phyloP scores from a whole-genome alignment of 2,888 invertebrate genomes.

The Cybosia mesomella region DNA sequence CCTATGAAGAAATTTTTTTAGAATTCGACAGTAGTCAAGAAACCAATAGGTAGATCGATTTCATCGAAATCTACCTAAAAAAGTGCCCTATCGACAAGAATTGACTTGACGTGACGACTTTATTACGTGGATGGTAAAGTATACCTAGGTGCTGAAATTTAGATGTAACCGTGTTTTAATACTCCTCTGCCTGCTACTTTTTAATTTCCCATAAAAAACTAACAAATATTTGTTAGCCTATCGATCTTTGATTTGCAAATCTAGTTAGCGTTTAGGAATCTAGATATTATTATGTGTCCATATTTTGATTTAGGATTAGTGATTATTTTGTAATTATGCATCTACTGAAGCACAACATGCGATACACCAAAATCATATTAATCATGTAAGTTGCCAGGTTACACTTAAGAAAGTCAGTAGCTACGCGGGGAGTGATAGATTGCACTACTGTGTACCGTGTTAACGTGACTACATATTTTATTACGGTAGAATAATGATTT shows the following conservation, averaged over 20 bases:
- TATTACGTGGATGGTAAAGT: neutral
- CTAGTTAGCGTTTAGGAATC: no score
- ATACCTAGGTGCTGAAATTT: neutral
- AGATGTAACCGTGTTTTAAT: neutral
- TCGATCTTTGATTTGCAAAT: no score
- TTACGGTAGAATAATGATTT: neutral
- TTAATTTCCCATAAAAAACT: no score
- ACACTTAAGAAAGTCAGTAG: neutral
- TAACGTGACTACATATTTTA: slow-evolving; percentile 4
- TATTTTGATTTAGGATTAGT: no score
- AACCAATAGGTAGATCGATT: no score
- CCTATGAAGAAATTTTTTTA: no score
- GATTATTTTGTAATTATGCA: neutral
- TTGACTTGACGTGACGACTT: neutral
- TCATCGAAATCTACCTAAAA: no score
- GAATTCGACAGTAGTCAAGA: no score
- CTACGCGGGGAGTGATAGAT: slow-evolving; percentile 8
- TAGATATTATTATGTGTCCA: no score
- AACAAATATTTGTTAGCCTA: no score
- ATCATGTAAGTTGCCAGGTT: neutral
- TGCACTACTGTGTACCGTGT: neutral
- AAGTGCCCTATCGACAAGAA: no score
- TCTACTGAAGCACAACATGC: neutral
- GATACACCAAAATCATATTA: neutral
- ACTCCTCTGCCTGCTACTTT: neutral